These are phyloP conservation scores for Crepidodera aurea DNA, from an alignment of 2,888 invertebrate genomes.

Conservation along the genomic window DNA sequence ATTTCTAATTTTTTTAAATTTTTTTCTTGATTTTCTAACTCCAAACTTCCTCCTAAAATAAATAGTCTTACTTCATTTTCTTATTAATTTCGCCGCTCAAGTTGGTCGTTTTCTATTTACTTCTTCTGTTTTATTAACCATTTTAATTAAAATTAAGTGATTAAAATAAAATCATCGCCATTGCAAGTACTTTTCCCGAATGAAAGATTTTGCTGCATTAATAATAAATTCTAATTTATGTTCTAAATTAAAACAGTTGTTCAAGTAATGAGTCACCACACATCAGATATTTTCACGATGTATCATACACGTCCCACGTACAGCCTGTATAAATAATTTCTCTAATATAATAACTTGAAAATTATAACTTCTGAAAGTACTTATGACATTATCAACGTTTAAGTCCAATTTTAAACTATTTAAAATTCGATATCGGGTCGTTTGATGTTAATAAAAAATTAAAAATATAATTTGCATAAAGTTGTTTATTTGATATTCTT, in stretches of 20 bases:
- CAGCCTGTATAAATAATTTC: not conserved
- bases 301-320: slow-evolving; percentile 12
- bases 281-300: slow-evolving; percentile 13
- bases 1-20: too few relatives aligned
- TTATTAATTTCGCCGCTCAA: too few relatives aligned
- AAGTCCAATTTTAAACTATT: not conserved
- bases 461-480: not conserved
- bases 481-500: too few relatives aligned
- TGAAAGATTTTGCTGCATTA: not conserved
- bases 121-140: too few relatives aligned
- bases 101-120: too few relatives aligned
- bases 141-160: too few relatives aligned
- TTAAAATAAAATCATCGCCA: too few relatives aligned
- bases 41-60: too few relatives aligned
- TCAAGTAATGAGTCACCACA: slow-evolving; percentile 16
- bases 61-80: too few relatives aligned
- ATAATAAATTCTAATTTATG: slow-evolving; percentile 7
- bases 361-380: not conserved
- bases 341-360: slow-evolving; percentile 2
- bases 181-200: not conserved
- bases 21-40: too few relatives aligned
- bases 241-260: slow-evolving; percentile 15
- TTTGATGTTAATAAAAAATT: not conserved
- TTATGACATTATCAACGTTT: not conserved
- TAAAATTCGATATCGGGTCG: slow-evolving; percentile 4